These are phyloP conservation scores for Spea bombifrons DNA, from an alignment of 2,113 vertebrate species.

Conservation along the genomic window DNA sequence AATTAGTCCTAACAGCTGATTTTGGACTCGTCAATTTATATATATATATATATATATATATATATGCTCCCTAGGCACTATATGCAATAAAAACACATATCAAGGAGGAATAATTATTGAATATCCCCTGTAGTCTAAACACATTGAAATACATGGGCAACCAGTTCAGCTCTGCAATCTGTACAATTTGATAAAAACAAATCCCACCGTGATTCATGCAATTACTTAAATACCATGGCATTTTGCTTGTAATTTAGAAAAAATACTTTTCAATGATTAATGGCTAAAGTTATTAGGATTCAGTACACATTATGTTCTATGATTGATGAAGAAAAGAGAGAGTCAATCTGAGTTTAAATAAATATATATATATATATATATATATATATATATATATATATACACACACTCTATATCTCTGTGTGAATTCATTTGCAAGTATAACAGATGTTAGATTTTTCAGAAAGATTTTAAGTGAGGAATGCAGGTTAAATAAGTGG, in stretches of 20 bases:
- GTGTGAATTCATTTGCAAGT: too few species aligned
- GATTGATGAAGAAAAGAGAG: background rate
- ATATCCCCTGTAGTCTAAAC: background rate
- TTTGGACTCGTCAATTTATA: too few species aligned
- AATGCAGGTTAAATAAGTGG: too few species aligned
- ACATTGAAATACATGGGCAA: background rate
- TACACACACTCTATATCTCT: too few species aligned
- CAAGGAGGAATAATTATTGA: background rate
- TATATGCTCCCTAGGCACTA: background rate
- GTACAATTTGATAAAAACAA: conserved; percentile 8
- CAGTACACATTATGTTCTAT: background rate
- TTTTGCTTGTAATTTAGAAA: conserved; percentile 12
- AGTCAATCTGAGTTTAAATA: too few species aligned
- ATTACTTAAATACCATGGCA: conserved; percentile 27
- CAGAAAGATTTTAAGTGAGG: too few species aligned
- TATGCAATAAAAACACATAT: background rate
- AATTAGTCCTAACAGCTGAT: conserved; percentile 22
- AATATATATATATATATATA: too few species aligned
- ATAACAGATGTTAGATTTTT: too few species aligned
- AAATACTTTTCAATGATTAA: conserved; percentile 12
- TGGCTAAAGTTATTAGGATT: background rate
- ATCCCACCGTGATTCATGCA: background rate
- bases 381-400: too few species aligned
- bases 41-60: too few species aligned
- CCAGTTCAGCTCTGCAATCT: background rate